Percentiles rank a stretch among this genome's conserved stretches.
Evolutionary conservation across 1,140 invertebrate species (phyloP).

Genomic region (Ridgeia piscesae): DNA sequence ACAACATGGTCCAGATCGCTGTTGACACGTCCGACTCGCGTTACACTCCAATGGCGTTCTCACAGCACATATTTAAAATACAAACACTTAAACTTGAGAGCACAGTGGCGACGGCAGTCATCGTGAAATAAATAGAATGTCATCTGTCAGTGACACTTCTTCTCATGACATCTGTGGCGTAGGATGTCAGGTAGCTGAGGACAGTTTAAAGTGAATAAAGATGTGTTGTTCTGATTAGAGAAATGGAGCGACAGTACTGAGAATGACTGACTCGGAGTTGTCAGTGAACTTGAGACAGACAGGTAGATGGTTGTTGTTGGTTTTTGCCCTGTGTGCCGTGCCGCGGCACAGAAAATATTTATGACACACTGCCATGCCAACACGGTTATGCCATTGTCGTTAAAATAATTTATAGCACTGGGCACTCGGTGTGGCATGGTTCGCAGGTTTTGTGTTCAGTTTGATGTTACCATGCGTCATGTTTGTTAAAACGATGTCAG

Average conservation of each 20-base stretch:
- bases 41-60: background rate
- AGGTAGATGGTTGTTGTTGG: background rate
- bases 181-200: background rate
- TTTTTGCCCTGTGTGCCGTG: background rate
- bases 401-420: background rate
- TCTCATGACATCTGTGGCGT: background rate
- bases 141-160: background rate
- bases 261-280: background rate
- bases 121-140: background rate
- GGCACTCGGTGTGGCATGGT: background rate
- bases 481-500: background rate
- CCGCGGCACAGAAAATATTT: background rate
- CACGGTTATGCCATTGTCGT: background rate
- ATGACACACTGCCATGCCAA: background rate
- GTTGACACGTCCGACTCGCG: background rate
- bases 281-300: background rate
- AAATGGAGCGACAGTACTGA: background rate
- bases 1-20: background rate
- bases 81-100: background rate
- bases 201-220: background rate
- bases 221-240: background rate
- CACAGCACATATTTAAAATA: background rate
- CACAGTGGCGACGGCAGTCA: background rate
- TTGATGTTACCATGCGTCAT: background rate
- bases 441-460: background rate